Conservation (phyloP, 2,113 vertebrate species). For the Spea multiplicata region DNA sequence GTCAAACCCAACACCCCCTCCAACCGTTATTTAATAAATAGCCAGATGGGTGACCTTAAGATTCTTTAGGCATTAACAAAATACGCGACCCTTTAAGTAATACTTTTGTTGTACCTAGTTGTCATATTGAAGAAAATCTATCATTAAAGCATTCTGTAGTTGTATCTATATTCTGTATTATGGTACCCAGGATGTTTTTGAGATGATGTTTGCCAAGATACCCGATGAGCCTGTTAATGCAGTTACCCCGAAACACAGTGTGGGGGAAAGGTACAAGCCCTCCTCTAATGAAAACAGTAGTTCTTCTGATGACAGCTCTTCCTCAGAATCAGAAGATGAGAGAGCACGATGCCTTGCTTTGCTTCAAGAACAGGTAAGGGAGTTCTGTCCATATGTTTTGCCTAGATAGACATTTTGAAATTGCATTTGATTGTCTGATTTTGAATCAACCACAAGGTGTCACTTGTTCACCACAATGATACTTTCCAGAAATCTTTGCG, state of each 20-base stretch:
- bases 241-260: conserved; percentile 22
- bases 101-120: not conserved
- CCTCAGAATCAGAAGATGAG: conserved; percentile 68
- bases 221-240: conserved; percentile 64
- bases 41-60: too few species aligned
- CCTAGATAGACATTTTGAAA: not conserved
- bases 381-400: too few species aligned
- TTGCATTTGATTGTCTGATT: not conserved
- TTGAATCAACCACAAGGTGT: not conserved
- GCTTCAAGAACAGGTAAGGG: conserved; percentile 77
- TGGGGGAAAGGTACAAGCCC: conserved; percentile 40
- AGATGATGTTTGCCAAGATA: conserved; percentile 78
- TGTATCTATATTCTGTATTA: not conserved
- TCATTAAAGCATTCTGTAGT: not conserved
- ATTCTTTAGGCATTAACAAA: too few species aligned
- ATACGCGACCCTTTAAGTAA: not conserved
- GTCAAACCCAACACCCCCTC: too few species aligned
- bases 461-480: not conserved
- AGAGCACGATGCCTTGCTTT: conserved; percentile 59
- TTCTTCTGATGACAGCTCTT: conserved; percentile 68
- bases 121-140: not conserved
- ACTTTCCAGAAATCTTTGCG: not conserved
- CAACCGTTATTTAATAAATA: too few species aligned
- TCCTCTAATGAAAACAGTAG: conserved; percentile 62
- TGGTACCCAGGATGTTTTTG: conserved; percentile 82